Evolutionary conservation across 2,888 invertebrate species (phyloP).

Genomic region (Uropetala carovei): DNA sequence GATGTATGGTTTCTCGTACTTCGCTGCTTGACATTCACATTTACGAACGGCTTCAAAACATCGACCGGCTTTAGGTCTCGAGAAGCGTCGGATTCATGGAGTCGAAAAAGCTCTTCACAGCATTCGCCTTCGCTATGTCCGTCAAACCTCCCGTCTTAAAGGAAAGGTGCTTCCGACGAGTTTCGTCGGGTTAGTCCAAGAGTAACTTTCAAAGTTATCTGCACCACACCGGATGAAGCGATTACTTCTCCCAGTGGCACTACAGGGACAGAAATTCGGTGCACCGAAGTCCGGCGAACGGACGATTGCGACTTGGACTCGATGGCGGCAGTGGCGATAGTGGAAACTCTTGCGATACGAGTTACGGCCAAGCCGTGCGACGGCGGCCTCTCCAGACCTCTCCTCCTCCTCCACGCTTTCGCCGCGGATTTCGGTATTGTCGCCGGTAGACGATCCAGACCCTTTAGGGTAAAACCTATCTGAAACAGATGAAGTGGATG

Average conservation of each 20-base stretch:
- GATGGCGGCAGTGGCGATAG: conserved; percentile 51
- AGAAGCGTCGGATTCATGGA: conserved; percentile 30
- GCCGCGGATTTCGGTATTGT: conserved; percentile 52
- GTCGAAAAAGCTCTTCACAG: conserved; percentile 47
- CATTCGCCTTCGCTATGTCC: conserved; percentile 42
- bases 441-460: conserved; percentile 31
- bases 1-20: conserved; percentile 36
- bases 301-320: conserved; percentile 53
- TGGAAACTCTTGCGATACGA: conserved; percentile 51
- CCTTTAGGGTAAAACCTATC: not conserved
- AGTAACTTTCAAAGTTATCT: conserved; percentile 31
- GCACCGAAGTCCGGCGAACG: conserved; percentile 51
- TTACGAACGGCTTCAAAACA: conserved; percentile 38
- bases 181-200: conserved; percentile 35
- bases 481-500: conserved; percentile 45
- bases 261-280: conserved; percentile 15
- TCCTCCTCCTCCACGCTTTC: conserved; percentile 61
- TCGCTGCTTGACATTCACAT: conserved; percentile 59
- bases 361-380: conserved; percentile 51
- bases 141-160: conserved; percentile 59
- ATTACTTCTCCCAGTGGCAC: conserved; percentile 44
- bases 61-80: conserved; percentile 26
- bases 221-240: conserved; percentile 15
- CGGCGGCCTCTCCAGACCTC: conserved; percentile 52
- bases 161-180: conserved; percentile 53